Evolutionary conservation across 2,888 invertebrate genomes (phyloP).

Genomic region (Drosophila colorata): DNA sequence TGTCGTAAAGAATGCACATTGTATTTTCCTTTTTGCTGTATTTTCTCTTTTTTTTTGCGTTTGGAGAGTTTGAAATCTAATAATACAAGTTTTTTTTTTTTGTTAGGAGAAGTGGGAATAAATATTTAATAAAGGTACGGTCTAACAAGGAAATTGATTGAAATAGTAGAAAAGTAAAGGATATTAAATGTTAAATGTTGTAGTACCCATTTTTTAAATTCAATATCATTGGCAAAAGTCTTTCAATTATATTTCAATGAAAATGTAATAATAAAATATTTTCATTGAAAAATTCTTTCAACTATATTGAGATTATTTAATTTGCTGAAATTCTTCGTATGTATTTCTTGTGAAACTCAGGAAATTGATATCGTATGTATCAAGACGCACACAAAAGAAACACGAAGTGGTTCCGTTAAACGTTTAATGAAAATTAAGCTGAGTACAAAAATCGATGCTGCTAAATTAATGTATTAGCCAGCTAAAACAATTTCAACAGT

Average conservation of each 20-base stretch:
- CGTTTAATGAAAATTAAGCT: no score
- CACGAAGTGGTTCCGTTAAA: no score
- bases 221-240: neutral
- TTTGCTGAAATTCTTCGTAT: no score
- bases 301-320: no score
- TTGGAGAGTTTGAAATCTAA: constrained; percentile 11
- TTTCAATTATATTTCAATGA: neutral
- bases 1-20: neutral
- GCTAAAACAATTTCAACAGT: no score
- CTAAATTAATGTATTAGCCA: no score
- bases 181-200: neutral
- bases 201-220: neutral
- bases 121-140: constrained; percentile 3
- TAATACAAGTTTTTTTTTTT: constrained; percentile 11
- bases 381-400: no score
- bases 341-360: no score
- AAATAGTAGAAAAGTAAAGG: neutral
- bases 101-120: neutral
- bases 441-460: no score
- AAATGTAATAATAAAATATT: no score
- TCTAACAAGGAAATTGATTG: neutral
- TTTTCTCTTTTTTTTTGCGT: neutral
- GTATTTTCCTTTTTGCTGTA: neutral
- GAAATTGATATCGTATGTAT: no score
- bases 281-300: no score